These are phyloP conservation scores for Leptinotarsa undecemlineata DNA, from an alignment of 1,140 invertebrate genomes.

Conservation along the genomic window DNA sequence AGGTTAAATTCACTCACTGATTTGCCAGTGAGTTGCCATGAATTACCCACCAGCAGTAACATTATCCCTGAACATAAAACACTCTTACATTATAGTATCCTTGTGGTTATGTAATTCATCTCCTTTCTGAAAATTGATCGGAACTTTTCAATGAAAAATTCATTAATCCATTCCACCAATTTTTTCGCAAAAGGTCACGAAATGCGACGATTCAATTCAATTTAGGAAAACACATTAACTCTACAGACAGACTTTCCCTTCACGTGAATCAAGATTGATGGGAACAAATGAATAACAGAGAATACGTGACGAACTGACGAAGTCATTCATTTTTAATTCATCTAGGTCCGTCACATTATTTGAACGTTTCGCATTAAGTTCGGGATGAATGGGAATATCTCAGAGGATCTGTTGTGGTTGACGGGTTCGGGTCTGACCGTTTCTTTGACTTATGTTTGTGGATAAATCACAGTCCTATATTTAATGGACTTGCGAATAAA, in stretches of 20 bases:
- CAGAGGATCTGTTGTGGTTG: background rate
- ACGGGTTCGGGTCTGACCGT: background rate
- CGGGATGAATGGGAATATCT: background rate
- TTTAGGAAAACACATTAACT: constrained; percentile 19
- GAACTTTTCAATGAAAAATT: background rate
- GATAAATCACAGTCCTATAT: background rate
- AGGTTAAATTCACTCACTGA: no score
- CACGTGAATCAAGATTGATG: constrained; percentile 17
- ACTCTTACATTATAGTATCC: background rate
- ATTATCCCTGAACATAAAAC: no score
- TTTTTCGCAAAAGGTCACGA: constrained; percentile 11
- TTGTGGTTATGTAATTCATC: background rate
- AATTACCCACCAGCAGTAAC: no score
- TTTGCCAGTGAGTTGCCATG: no score
- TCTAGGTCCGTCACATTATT: constrained; percentile 9
- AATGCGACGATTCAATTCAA: constrained; percentile 17
- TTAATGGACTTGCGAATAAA: no score
- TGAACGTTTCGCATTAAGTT: background rate
- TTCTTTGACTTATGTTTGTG: constrained; percentile 1
- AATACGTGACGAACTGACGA: constrained; percentile 9
- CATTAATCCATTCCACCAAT: background rate
- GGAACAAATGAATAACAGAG: constrained; percentile 18
- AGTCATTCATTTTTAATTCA: constrained; percentile 15
- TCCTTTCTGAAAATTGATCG: background rate
- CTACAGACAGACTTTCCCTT: constrained; percentile 5